Evolutionary conservation across 2,888 invertebrate species (phyloP).

Genomic region (Agapostemon virescens): DNA sequence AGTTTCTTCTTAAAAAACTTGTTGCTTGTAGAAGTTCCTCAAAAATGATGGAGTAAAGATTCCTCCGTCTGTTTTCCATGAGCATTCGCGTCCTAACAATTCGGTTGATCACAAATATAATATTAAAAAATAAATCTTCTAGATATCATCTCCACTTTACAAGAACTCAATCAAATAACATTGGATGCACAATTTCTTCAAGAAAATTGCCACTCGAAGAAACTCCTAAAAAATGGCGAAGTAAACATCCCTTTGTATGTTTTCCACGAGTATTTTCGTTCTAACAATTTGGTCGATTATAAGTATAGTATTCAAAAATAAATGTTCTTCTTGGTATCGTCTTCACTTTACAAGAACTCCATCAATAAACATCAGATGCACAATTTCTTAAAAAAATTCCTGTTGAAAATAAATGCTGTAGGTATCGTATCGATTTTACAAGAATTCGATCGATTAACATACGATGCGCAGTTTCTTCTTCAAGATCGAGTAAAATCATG

Average conservation of each 20-base stretch:
- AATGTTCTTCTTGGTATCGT: not conserved
- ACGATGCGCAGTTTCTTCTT: not conserved
- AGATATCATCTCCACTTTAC: not conserved
- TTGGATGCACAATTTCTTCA: not conserved
- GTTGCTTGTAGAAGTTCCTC: no score
- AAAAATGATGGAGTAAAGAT: no score
- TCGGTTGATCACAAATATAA: no score
- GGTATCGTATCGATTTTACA: not conserved
- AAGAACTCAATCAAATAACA: not conserved
- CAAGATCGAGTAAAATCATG: not conserved
- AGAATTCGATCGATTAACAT: not conserved
- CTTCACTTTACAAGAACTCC: not conserved
- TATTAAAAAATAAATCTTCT: not conserved
- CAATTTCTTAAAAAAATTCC: no score
- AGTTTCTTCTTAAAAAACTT: no score
- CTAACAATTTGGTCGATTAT: no score
- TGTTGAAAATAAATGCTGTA: not conserved
- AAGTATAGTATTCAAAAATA: not conserved
- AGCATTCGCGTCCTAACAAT: no score
- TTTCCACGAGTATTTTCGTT: no score
- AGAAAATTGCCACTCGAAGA: no score
- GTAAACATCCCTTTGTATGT: no score
- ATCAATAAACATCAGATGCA: not conserved
- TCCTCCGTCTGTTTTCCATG: no score
- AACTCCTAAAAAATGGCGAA: no score